phyloP scores from a whole-genome alignment of 2,113 vertebrate genomes.

The Nothocercus julius region DNA sequence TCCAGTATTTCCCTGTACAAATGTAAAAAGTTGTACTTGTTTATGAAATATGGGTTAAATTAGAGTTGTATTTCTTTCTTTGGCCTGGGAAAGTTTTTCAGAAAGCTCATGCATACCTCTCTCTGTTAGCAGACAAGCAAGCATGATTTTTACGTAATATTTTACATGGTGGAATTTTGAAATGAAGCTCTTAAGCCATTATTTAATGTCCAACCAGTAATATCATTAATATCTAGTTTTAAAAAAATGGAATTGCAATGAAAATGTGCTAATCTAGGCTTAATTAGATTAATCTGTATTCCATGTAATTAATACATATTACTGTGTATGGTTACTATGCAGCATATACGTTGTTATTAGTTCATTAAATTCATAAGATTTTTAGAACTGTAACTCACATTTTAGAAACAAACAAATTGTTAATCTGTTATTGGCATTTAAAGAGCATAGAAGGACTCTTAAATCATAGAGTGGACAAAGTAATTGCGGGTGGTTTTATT shows the following conservation, averaged over 20 bases:
- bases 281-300: background rate
- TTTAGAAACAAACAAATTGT: background rate
- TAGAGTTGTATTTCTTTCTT: constrained; percentile 45
- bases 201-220: background rate
- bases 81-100: constrained; percentile 14
- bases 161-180: constrained; percentile 13
- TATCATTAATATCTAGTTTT: background rate
- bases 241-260: background rate
- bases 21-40: constrained; percentile 67
- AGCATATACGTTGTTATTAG: background rate
- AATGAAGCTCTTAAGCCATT: constrained; percentile 1
- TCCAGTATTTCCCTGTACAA: constrained; percentile 52
- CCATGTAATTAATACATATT: background rate
- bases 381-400: background rate
- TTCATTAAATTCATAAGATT: background rate
- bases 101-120: constrained; percentile 6
- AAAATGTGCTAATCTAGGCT: background rate
- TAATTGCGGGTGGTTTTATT: background rate
- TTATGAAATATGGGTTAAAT: constrained; percentile 52
- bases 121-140: background rate
- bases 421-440: background rate
- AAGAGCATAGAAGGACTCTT: background rate
- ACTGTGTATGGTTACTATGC: background rate
- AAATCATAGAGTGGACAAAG: background rate
- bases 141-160: background rate